phyloP scores from a whole-genome alignment of 2,113 vertebrate genomes.

The Ceyx cyanopectus region DNA sequence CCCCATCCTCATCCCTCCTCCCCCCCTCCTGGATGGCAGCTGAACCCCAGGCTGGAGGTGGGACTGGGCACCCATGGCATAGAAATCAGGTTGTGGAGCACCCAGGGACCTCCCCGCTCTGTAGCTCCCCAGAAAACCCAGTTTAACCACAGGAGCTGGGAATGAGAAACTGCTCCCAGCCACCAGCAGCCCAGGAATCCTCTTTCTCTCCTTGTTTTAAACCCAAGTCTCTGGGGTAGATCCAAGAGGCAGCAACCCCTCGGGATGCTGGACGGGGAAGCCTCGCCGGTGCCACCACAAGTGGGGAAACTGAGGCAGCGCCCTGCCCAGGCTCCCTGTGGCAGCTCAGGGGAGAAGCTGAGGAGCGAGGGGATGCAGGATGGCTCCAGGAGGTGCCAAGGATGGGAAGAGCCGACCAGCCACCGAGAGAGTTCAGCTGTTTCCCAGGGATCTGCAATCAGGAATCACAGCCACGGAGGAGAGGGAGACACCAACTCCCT shows the following conservation, averaged over 20 bases:
- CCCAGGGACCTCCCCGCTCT: not conserved
- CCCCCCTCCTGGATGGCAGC: not conserved
- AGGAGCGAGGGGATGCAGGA: rapidly evolving
- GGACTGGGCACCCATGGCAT: not conserved
- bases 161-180: not conserved
- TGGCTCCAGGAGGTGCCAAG: rapidly evolving
- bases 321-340: not conserved
- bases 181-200: rapidly evolving
- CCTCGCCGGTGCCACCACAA: rapidly evolving
- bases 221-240: not conserved
- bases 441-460: not conserved
- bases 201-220: rapidly evolving
- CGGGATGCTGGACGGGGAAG: rapidly evolving
- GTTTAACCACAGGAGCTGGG: rapidly evolving
- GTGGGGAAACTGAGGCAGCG: not conserved
- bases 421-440: not conserved
- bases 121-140: not conserved
- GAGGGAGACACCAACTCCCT: not conserved
- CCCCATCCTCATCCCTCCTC: not conserved
- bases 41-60: not conserved
- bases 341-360: not conserved
- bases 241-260: not conserved
- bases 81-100: not conserved
- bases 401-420: not conserved
- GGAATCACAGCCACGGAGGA: not conserved